These are phyloP conservation scores for Patella caerulea DNA, from an alignment of 2,888 invertebrate genomes.

Conservation along the genomic window DNA sequence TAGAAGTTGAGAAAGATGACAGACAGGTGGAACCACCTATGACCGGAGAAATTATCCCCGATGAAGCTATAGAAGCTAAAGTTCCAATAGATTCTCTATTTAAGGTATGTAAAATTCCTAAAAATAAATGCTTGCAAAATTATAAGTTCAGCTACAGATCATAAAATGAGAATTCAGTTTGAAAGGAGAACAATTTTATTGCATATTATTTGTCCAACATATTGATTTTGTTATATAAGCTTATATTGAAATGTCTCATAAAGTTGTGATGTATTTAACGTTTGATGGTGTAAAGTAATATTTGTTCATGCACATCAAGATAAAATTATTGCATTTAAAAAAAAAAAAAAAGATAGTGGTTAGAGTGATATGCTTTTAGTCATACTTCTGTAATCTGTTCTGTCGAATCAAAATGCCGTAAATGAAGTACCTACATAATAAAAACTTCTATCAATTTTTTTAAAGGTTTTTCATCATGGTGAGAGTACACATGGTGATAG, in stretches of 20 bases:
- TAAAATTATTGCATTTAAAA: not conserved
- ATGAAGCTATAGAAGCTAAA: conserved; percentile 57
- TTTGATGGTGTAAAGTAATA: not conserved
- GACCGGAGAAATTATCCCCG: conserved; percentile 59
- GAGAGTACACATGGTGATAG: conserved; percentile 67
- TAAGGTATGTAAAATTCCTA: conserved; percentile 37
- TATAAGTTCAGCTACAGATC: no score
- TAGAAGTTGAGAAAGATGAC: conserved; percentile 32
- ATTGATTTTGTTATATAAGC: no score
- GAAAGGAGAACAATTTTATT: no score
- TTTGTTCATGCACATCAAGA: conserved; percentile 3
- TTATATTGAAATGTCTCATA: no score
- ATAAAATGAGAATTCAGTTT: no score
- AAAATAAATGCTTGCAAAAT: no score
- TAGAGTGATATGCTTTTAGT: not conserved
- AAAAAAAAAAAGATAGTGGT: no score
- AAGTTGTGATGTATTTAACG: no score
- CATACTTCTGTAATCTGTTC: not conserved
- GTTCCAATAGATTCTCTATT: conserved; percentile 64
- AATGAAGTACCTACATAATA: not conserved
- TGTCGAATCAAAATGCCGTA: not conserved
- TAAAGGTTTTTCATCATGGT: conserved; percentile 67
- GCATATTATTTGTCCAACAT: no score
- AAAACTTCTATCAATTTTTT: not conserved
- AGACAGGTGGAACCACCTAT: conserved; percentile 45